Percentiles rank a stretch among this genome's conserved stretches.
Evolutionary conservation across 2,797 vertebrate species (phyloP).

Genomic region (Myotis pilosus): DNA sequence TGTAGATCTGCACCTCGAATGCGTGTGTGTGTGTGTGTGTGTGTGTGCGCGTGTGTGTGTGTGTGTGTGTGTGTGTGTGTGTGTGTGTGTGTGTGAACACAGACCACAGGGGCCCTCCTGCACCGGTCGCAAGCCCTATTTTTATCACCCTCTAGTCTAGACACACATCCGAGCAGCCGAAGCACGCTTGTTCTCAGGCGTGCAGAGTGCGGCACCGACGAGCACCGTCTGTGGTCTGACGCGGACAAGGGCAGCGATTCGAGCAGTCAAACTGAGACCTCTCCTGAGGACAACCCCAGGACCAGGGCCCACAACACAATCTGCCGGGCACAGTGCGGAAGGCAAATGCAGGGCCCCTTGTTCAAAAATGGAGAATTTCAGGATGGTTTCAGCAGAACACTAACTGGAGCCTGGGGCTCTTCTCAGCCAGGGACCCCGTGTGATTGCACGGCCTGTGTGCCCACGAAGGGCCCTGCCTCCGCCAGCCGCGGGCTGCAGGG

Average conservation of each 20-base stretch:
- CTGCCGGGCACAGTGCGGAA: not conserved
- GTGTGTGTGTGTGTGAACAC: too few species aligned
- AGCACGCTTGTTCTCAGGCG: not conserved
- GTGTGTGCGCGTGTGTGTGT: accelerated
- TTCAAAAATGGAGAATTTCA: not conserved
- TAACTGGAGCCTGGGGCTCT: not conserved
- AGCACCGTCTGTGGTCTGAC: not conserved
- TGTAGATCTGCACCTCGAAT: not conserved
- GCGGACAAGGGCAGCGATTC: not conserved
- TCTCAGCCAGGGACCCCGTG: not conserved
- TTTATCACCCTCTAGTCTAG: slow-evolving; percentile 42
- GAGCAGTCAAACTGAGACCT: not conserved
- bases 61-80: not conserved
- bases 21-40: not conserved
- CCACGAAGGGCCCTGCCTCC: accelerated
- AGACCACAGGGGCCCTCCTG: slow-evolving; percentile 46
- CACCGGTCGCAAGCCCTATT: not conserved
- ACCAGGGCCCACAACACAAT: accelerated
- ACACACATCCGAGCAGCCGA: not conserved
- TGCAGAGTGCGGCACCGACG: accelerated
- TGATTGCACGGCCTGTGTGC: accelerated
- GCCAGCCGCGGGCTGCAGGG: not conserved
- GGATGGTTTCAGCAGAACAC: not conserved
- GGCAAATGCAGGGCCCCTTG: not conserved
- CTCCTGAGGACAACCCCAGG: not conserved